Evolutionary conservation across 2,888 invertebrate species (phyloP).

Genomic region (Netelia melanura): DNA sequence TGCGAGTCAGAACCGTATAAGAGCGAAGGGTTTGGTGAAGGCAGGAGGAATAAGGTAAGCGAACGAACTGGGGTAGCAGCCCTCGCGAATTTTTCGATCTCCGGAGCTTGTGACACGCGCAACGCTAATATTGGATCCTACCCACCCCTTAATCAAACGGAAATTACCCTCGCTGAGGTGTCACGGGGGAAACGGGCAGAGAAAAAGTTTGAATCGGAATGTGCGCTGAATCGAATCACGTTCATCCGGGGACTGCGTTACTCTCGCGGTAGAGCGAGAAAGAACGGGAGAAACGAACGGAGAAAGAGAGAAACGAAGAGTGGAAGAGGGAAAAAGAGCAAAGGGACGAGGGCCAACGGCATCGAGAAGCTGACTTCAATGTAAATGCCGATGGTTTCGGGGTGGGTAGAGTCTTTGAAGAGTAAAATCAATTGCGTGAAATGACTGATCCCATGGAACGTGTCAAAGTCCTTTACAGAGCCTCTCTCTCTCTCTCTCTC

Average conservation of each 20-base stretch:
- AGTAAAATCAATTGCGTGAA: conserved; percentile 67
- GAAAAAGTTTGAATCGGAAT: conserved; percentile 83
- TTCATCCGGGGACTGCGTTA: conserved; percentile 74
- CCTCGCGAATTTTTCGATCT: conserved; percentile 60
- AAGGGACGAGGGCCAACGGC: conserved; percentile 19
- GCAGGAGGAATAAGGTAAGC: conserved; percentile 26
- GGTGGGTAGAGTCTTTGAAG: conserved; percentile 50
- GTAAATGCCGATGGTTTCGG: conserved; percentile 61
- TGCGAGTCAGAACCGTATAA: conserved; percentile 73
- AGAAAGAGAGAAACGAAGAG: conserved; percentile 36
- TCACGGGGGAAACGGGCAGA: conserved; percentile 55
- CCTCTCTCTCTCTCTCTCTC: background rate
- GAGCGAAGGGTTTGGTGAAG: conserved; percentile 70
- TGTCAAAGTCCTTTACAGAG: conserved; percentile 44
- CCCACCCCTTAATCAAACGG: conserved; percentile 67
- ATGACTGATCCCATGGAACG: conserved; percentile 60
- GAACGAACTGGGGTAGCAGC: conserved; percentile 26
- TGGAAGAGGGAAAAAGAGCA: conserved; percentile 23
- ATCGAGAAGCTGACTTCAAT: conserved; percentile 55
- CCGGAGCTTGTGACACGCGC: conserved; percentile 71
- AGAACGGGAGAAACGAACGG: conserved; percentile 37
- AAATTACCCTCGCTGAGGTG: conserved; percentile 65
- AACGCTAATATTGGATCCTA: conserved; percentile 77
- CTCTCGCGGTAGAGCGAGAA: conserved; percentile 31
- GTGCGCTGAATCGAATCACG: conserved; percentile 83